A percentile compares a stretch with the other conserved stretches of the same genome.
These are phyloP conservation scores for Nibea albiflora DNA, from an alignment of 2,113 vertebrate species.

Conservation along the genomic window DNA sequence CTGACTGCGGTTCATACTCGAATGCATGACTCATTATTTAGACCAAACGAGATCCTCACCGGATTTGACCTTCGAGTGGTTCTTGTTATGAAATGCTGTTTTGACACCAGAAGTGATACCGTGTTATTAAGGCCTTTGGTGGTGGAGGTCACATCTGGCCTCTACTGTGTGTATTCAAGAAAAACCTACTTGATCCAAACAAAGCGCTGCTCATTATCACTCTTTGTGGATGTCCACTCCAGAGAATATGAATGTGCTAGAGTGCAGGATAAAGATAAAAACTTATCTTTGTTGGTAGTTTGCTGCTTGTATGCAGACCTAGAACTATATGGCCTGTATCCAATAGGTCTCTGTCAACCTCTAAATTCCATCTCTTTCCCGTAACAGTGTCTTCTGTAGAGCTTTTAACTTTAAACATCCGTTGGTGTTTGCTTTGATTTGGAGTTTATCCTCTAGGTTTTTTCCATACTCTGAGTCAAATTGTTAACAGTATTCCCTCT, in stretches of 20 bases:
- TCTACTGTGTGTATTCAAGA: constrained; percentile 2
- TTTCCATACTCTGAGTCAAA: constrained; percentile 47
- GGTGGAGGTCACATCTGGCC: neutral
- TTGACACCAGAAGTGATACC: constrained; percentile 33
- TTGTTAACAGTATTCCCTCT: constrained; percentile 5
- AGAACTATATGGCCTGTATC: neutral
- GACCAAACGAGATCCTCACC: neutral
- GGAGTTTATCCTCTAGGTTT: constrained; percentile 34
- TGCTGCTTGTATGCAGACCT: no score
- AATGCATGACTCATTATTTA: constrained; percentile 44
- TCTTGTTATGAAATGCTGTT: constrained; percentile 36
- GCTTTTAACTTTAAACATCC: constrained; percentile 31
- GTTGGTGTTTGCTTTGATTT: constrained; percentile 48
- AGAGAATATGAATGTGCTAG: neutral
- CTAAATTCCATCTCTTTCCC: neutral
- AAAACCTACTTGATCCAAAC: constrained; percentile 5
- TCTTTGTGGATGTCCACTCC: neutral
- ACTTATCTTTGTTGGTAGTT: no score
- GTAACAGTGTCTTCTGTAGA: neutral
- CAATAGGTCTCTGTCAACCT: neutral
- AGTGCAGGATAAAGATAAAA: neutral
- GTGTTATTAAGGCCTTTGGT: neutral
- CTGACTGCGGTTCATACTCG: neutral
- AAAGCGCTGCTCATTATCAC: neutral
- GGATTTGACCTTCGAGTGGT: constrained; percentile 6